Base-by-base conservation (phyloP, 2,888 invertebrate genomes). In the Drosophila niveifrons region DNA sequence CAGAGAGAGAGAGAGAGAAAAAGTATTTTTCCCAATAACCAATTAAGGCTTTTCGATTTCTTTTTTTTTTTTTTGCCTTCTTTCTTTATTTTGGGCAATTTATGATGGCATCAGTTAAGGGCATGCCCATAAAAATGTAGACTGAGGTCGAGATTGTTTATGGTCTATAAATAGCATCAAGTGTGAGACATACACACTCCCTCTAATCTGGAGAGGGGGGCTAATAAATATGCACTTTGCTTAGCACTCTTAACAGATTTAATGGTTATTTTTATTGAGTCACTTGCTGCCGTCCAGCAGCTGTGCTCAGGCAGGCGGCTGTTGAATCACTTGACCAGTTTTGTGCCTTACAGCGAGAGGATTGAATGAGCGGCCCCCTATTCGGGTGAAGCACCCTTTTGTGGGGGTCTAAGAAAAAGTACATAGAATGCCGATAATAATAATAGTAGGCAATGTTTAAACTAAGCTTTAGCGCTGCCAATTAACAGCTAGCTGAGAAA, bases 401-500 rank as follows among this genome's bases (percentile, higher is more conserved):
- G 23, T 23, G 23, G 23, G 28, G 61, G 48, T 36, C 48, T 15
- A 39, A 8, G 46, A 36, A 31, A 57, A 70, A 72, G 31, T 46
- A 81, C 75, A 69, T 23, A 23, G 23, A 23, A 23, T 29, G 47
- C 43, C 46, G 66, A 69, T 78, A 78, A 68, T 71, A 71, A 13
- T 39, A 47, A 15, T 52, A 23, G 41, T 78, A 64, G 53, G 75
- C 66, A 82, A 75, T 77, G 57, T 64, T 71, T 71, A 59, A 72
- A 70, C 59, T 39, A 63, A 66, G 61, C 56, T 66, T 82, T 82
- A 78, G 75, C 67, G 41, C 34, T 61, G 48, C 43, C 80, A 89
- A 85, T 85, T 85, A 89, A 84, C 85, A 78, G 68, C 72, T 41
- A 63, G 64, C 43, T 65, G 88, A 78, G 87, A 88, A 84, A 83